Evolutionary conservation across 2,113 vertebrate genomes (phyloP).

Genomic region (Platysteira castanea): DNA sequence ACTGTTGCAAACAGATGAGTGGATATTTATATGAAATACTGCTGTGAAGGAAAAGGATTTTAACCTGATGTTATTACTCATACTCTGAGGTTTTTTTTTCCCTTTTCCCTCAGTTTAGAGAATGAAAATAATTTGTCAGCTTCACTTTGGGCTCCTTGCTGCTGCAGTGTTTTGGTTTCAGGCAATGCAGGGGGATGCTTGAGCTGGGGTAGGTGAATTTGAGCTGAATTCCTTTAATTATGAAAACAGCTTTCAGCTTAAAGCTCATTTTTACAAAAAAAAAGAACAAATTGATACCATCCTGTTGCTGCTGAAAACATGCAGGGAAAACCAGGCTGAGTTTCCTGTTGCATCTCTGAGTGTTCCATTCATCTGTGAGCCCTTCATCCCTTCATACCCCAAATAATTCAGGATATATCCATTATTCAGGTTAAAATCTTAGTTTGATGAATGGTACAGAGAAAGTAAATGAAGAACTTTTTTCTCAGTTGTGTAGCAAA

Average conservation of each 20-base stretch:
- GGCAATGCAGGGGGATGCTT: neutral
- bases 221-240: neutral
- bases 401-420: neutral
- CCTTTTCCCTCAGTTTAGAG: neutral
- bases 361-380: neutral
- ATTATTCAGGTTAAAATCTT: neutral
- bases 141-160: neutral
- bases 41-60: neutral
- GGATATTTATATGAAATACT: neutral
- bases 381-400: neutral
- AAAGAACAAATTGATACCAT: neutral
- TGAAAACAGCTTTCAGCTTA: neutral
- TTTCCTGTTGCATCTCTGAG: neutral
- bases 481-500: neutral
- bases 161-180: constrained; percentile 31
- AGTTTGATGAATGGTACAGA: neutral
- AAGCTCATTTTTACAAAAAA: neutral
- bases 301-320: neutral
- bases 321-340: neutral
- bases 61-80: neutral
- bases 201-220: neutral
- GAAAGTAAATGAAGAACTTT: neutral
- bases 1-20: neutral
- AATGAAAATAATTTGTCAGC: constrained; percentile 24
- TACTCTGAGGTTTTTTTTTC: neutral